phyloP scores from a whole-genome alignment of 1,140 invertebrate genomes.

The Cotesia typhae region DNA sequence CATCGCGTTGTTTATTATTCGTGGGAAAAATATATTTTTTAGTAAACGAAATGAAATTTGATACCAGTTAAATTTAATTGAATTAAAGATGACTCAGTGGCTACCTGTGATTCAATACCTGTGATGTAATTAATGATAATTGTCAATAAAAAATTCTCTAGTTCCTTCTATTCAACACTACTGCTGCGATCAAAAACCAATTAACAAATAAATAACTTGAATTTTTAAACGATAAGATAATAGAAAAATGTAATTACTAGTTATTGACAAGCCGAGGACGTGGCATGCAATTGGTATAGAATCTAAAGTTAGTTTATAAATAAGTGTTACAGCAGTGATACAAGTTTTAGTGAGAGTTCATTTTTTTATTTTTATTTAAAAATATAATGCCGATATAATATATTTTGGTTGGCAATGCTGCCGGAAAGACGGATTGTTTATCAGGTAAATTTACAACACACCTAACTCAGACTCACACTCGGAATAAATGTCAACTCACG shows the following conservation, averaged over 20 bases:
- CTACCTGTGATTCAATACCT: neutral
- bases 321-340: conserved; percentile 1
- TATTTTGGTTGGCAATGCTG: conserved; percentile 22
- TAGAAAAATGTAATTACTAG: neutral
- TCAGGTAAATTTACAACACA: conserved; percentile 29
- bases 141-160: no score
- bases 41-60: neutral
- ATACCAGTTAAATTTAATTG: neutral
- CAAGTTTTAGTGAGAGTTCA: neutral
- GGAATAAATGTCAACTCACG: neutral
- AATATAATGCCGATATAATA: no score
- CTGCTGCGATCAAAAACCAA: no score
- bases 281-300: neutral
- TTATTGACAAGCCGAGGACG: neutral
- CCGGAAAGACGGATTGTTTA: conserved; percentile 29
- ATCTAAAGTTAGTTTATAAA: neutral
- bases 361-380: no score
- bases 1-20: conserved; percentile 34
- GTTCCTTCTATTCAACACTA: no score
- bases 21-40: neutral
- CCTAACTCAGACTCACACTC: neutral
- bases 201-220: neutral
- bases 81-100: no score
- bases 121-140: no score
- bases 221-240: conserved; percentile 6